Evolutionary conservation across 1,140 invertebrate genomes (phyloP), one percentile per base, ranked within the genome.

Genomic region (Yoshiicerus persimilis): DNA sequence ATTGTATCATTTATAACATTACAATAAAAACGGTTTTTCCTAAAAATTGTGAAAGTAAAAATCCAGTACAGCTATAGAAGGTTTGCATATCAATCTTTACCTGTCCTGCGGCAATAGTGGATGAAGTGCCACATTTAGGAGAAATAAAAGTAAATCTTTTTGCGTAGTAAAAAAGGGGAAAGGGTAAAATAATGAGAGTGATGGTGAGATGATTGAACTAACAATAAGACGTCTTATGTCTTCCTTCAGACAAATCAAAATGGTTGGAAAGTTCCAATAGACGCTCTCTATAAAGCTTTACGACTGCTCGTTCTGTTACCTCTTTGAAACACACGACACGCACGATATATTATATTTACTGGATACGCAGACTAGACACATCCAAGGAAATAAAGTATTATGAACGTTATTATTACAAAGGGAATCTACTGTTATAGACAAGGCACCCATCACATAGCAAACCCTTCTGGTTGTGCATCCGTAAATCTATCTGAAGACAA

Each of bases 131-230:
- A 13, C 23, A 27, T 16, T 16, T 25, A 36, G 10, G 30, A 36
- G 9, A 32, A 27, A n/a, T 80, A 16, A 56, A 47, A 23, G 11
- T 41, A 3, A 83, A 83, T n/a, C 34, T 10, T 20, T 9, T 23
- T 25, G 2, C 6, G 23, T 13, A 2, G 34, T 16, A 56, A 56
- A 56, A 84, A 84, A 47, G 39, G n/a, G 47, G 30, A 30, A 83
- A 83, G 77, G 77, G 77, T 83, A 56, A 84, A 56, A 84, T 84
- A 84, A 84, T 84, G 83, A 84, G 83, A 84, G 23, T 34, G 83
- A 84, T 34, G 32, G 83, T 47, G 10, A 34, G 32, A 84, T 84
- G 83, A 84, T 84, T 84, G 83, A 84, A 84, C 83, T 62, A 47
- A 56, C 47, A 56, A 56, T 56, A 56, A 47, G 47, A 56, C 30